Percentiles rank a stretch among this genome's conserved stretches.
Conservation (phyloP, 2,113 vertebrate genomes). For the Xiphophorus couchianus region DNA sequence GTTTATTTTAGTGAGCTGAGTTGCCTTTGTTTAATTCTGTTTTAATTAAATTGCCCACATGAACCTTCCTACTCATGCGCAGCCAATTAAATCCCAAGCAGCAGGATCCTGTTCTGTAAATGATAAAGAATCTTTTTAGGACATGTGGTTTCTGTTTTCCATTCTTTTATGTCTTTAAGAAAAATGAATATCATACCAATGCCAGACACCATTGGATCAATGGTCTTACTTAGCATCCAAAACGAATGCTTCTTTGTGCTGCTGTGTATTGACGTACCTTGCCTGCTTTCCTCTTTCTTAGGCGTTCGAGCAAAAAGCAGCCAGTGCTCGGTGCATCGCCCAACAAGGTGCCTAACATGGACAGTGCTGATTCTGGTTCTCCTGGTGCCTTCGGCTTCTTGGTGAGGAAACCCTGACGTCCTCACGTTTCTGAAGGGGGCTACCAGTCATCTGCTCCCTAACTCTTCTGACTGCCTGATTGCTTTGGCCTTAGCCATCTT, state of each 20-base stretch:
- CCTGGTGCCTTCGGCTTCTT: conserved; percentile 86
- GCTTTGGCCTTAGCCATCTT: conserved; percentile 68
- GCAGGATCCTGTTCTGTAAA: conserved; percentile 33
- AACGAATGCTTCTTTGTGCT: conserved; percentile 17
- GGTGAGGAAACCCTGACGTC: conserved; percentile 82
- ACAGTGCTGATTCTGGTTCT: conserved; percentile 85
- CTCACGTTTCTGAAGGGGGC: conserved; percentile 40
- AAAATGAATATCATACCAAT: not conserved
- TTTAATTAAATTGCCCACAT: conserved; percentile 74
- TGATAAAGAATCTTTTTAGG: conserved; percentile 25
- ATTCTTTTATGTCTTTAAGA: not conserved
- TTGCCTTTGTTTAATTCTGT: conserved; percentile 73
- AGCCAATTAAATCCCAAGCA: conserved; percentile 70
- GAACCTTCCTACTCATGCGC: conserved; percentile 51
- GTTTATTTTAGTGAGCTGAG: conserved; percentile 60
- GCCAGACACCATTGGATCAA: conserved; percentile 3
- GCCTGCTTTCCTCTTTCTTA: conserved; percentile 47
- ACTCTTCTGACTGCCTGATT: conserved; percentile 66
- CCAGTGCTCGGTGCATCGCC: conserved; percentile 81
- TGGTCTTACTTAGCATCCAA: conserved; percentile 6
- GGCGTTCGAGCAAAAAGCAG: conserved; percentile 92
- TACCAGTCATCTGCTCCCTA: conserved; percentile 51
- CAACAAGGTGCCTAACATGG: conserved; percentile 78
- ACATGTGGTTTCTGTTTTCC: conserved; percentile 10
- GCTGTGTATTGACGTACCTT: not conserved